Base-by-base conservation (phyloP, 2,888 invertebrate genomes). In the Cryptus armator region DNA sequence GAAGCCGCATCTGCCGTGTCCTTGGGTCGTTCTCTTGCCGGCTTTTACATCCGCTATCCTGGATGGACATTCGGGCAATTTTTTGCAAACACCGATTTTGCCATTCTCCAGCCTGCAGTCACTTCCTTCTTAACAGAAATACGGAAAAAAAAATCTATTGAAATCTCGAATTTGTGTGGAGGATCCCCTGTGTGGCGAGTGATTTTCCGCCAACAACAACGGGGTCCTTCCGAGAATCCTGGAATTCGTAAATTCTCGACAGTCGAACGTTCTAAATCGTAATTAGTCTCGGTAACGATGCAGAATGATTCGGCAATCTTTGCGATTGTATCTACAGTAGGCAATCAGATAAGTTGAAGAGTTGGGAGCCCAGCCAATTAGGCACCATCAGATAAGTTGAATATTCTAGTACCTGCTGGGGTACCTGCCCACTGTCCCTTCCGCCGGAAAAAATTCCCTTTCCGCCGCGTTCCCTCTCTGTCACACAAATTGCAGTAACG, bases 1-100 rank as follows among this genome's bases (percentile, higher is more conserved):
- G 72, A 95, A 95, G 0, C 95, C 94, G 90, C 95, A 95, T 87
- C 95, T 89, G 2, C 87, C 91, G 9, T 7, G 6, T 1, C 89
- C 87, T 2, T 64, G 37, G 3, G 78, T 78, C 16, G 48, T 77
- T 56, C 91, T 88, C 72, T 19, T 87, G 9, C 90, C 89, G 46
- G 85, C 71, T 1, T 77, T 53, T 2, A 88, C 89, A 29, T 92
- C 92, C 1, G 77, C 81, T 3, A 92, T 4, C 24, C 86, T 89
- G 68, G 83, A n/a, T 3, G 90, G 88, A 62, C 92, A 92, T 0
- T 91, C 90, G 0, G 76, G 74, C 24, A 92, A 81, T 76, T 88
- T 90, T 67, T 85, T 90, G 78, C 92, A 92, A 3, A 88, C 68
- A 6, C 92, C 92, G 14, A 46, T 14, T 0, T 51, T 76, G 3